phyloP scores from a whole-genome alignment of 1,140 invertebrate genomes.

The Drosophila triauraria region DNA sequence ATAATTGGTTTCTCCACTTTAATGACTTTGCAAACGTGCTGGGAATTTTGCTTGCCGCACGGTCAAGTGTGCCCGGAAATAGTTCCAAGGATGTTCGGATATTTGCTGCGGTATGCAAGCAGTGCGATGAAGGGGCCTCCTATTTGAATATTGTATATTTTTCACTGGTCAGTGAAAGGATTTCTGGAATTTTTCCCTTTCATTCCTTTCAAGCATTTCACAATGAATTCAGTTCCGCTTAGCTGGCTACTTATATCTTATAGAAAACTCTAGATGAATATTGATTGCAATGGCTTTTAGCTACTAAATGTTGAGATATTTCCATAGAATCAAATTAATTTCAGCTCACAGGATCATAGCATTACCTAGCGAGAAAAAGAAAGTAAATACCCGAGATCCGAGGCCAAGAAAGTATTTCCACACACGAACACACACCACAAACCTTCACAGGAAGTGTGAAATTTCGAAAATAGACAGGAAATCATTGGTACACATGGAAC shows the following conservation, averaged over 20 bases:
- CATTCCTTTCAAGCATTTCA: too few species aligned
- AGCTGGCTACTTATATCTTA: too few species aligned
- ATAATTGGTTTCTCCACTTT: slow-evolving; percentile 29
- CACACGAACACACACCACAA: not conserved
- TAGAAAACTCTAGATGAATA: too few species aligned
- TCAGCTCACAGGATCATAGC: too few species aligned
- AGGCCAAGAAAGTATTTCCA: not conserved
- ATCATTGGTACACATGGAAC: not conserved
- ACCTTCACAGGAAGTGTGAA: not conserved
- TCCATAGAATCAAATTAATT: not conserved
- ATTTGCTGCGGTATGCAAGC: not conserved
- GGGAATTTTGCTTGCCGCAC: slow-evolving; percentile 27
- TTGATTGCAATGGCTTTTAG: not conserved
- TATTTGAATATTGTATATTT: slow-evolving; percentile 1
- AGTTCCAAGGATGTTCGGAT: not conserved
- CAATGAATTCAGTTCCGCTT: too few species aligned
- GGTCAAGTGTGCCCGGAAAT: not conserved
- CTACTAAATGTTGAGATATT: too few species aligned
- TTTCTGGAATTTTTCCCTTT: too few species aligned
- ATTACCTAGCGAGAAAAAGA: not conserved
- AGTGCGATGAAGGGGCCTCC: slow-evolving; percentile 1
- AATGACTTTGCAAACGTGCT: slow-evolving; percentile 41
- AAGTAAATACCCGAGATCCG: not conserved
- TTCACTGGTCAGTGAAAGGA: not conserved
- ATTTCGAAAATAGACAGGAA: not conserved